Percentiles rank a stretch among this genome's conserved stretches.
phyloP scores from a whole-genome alignment of 1,140 invertebrate species.

The Hycleus phaleratus region DNA sequence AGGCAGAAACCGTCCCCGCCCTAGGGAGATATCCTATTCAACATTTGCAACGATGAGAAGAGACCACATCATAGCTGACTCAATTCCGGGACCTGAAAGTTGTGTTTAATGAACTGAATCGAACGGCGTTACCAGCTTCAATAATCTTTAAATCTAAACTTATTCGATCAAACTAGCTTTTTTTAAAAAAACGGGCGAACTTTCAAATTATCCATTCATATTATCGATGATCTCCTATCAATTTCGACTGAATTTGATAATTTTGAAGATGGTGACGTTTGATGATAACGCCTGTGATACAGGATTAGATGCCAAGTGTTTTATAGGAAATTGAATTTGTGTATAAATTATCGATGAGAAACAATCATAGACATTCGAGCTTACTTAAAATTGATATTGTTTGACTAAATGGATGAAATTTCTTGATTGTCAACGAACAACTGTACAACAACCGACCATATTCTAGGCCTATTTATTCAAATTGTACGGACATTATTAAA shows the following conservation, averaged over 20 bases:
- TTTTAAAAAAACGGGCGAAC: no score
- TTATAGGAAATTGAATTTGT: conserved; percentile 8
- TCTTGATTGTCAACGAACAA: conserved; percentile 10
- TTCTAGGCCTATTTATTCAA: conserved; percentile 2
- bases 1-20: conserved; percentile 31
- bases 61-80: conserved; percentile 61
- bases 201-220: no score
- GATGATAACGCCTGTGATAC: conserved; percentile 15
- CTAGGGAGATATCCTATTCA: conserved; percentile 31
- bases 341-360: conserved; percentile 4
- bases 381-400: conserved; percentile 7
- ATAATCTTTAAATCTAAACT: not conserved
- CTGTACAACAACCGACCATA: conserved; percentile 9
- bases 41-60: conserved; percentile 40
- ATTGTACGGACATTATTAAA: not conserved
- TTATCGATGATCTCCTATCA: not conserved
- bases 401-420: conserved; percentile 2
- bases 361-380: conserved; percentile 20
- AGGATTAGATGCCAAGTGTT: conserved; percentile 17
- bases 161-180: no score
- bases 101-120: conserved; percentile 52
- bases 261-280: conserved; percentile 2
- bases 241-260: not conserved
- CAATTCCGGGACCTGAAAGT: conserved; percentile 66
- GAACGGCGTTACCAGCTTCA: conserved; percentile 6